These are phyloP conservation scores for Tokudaia muenninki DNA, from an alignment of 2,797 vertebrate species.

Conservation along the genomic window DNA sequence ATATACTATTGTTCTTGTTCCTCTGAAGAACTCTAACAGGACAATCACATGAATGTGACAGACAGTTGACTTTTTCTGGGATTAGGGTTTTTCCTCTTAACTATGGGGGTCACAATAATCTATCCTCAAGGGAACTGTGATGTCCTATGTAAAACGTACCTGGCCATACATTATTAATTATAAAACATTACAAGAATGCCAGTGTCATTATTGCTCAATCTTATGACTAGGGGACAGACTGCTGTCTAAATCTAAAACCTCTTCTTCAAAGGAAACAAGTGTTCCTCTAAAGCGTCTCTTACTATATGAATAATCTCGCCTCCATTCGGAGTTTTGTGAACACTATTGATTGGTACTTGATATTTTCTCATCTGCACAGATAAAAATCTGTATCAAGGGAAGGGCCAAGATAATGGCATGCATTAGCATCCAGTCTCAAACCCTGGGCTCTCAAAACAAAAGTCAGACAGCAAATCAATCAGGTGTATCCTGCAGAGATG, in stretches of 20 bases:
- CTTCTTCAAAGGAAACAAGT: background rate
- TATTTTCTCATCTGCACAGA: background rate
- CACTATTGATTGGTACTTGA: background rate
- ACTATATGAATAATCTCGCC: background rate
- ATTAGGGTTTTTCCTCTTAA: background rate
- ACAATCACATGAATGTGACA: background rate
- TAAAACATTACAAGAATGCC: background rate
- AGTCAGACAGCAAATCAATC: slow-evolving; percentile 21
- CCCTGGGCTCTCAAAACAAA: background rate
- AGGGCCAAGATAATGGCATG: background rate
- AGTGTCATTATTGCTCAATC: background rate
- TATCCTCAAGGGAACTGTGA: background rate
- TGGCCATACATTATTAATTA: background rate
- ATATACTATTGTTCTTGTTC: background rate
- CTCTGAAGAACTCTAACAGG: background rate
- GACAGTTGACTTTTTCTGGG: background rate
- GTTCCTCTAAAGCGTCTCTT: background rate
- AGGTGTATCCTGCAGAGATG: background rate
- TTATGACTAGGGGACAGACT: background rate
- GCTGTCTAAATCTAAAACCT: background rate
- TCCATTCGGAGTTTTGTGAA: background rate
- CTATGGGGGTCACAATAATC: background rate
- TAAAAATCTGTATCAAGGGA: background rate
- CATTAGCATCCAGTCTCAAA: background rate
- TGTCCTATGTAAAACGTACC: background rate